Evolutionary conservation across 2,888 invertebrate genomes (phyloP), one percentile per base, ranked within the genome.

Genomic region (Chirona hameri): DNA sequence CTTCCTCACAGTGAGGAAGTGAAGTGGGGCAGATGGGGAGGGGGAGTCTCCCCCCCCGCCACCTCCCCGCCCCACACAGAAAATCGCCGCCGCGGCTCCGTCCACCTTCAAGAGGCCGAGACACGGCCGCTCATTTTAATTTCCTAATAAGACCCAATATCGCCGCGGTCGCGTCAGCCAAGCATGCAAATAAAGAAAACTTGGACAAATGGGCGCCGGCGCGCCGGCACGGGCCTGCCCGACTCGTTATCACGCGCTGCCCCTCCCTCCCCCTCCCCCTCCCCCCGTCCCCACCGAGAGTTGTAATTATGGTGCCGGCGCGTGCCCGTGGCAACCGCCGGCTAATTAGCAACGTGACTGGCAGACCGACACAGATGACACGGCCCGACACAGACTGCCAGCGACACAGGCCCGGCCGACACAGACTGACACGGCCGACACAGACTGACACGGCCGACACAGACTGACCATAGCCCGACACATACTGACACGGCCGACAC

Each of bases 131-230:
- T 46, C 76, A 39, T 46, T 76, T 76, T 76, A 76, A 76, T 76
- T 76, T 76, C 76, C 24, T 76, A 76, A 76, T 76, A 76, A 39
- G 46, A 46, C 76, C 76, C 76, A 76, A 76, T 76, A 76, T 46
- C 39, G 76, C 24, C 21, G 46, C 76, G 24, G 46, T 39, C 39
- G 46, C 46, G 39, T 39, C 76, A 76, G 21, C 31, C 76, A 12
- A 10, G 39, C 76, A 76, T 76, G 76, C 76, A 76, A 76, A 76
- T 76, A 76, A 76, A 76, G 76, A 76, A 39, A 76, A 39, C 39
- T 46, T 24, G 76, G 46, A 76, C 76, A 76, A 72, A 72, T 31
- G 72, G 29, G 31, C 5, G 12, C 31, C 72, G 72, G 72, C 31
- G 29, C 27, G 15, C 27, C 15, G 31, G 31, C 31, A 18, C 72